Conservation (phyloP, 2,888 invertebrate species). For the Pachycephus smyrnensis region DNA sequence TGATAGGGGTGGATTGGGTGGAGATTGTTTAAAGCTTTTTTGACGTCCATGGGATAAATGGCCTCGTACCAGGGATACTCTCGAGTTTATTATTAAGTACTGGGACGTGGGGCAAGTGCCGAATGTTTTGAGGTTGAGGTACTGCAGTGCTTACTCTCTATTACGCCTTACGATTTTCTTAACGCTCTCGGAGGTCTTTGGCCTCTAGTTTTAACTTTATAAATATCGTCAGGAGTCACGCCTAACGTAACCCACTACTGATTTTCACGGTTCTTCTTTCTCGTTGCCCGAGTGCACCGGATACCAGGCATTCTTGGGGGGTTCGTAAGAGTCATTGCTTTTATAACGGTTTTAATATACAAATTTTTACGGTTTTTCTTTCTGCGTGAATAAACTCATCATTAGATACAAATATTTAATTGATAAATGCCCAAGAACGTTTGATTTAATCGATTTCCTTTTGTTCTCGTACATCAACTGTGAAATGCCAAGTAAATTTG, state of each 20-base stretch:
- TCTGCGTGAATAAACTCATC: background rate
- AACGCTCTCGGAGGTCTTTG: constrained; percentile 37
- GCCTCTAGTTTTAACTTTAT: constrained; percentile 48
- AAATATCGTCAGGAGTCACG: constrained; percentile 39
- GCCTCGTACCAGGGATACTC: background rate
- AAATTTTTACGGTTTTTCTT: background rate
- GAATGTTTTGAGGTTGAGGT: background rate
- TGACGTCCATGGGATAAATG: background rate
- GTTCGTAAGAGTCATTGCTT: background rate
- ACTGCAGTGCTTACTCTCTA: background rate
- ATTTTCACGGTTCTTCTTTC: background rate
- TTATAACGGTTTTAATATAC: background rate
- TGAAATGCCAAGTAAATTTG: background rate
- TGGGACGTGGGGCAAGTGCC: background rate
- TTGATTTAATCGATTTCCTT: background rate
- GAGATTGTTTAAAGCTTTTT: background rate
- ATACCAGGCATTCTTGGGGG: constrained; percentile 20
- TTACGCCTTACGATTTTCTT: background rate
- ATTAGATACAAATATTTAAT: background rate
- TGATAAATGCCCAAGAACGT: background rate
- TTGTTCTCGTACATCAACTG: background rate
- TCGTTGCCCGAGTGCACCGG: constrained; percentile 41
- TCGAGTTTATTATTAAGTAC: background rate
- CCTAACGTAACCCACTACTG: background rate
- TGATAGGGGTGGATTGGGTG: background rate